phyloP scores from a whole-genome alignment of 2,888 invertebrate species.

The Ctena decussata region DNA sequence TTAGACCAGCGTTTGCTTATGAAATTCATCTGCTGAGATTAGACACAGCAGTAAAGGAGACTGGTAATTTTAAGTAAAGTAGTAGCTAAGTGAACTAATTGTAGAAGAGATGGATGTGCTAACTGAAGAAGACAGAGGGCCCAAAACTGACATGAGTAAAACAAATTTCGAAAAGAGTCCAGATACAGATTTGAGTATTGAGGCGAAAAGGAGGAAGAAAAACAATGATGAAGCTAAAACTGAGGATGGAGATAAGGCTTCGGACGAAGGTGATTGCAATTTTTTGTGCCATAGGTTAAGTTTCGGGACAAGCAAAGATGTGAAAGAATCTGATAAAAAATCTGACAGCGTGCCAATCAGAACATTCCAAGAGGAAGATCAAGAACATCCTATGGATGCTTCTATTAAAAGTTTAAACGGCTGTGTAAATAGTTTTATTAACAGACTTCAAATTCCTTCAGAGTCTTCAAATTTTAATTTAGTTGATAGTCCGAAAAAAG shows the following conservation, averaged over 20 bases:
- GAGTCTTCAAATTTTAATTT: slow-evolving; percentile 17
- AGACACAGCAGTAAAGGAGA: not conserved
- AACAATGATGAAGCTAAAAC: not conserved
- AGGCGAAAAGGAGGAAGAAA: not conserved
- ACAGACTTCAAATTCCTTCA: slow-evolving; percentile 21
- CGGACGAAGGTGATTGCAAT: not conserved
- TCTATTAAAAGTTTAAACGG: slow-evolving; percentile 48
- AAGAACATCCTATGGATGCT: slow-evolving; percentile 56
- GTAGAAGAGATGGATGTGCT: not conserved
- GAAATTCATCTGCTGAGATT: not conserved
- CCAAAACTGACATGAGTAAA: not conserved
- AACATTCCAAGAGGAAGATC: slow-evolving; percentile 29
- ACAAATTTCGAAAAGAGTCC: not conserved
- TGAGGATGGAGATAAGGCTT: not conserved
- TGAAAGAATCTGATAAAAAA: not conserved
- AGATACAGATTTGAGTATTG: not conserved
- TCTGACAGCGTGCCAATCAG: not conserved
- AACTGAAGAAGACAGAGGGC: not conserved
- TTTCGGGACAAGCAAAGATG: not conserved
- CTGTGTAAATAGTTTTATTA: slow-evolving; percentile 23
- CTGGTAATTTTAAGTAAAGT: not conserved
- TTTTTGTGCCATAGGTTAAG: not conserved
- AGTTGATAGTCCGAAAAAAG: not conserved
- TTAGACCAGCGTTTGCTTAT: not conserved
- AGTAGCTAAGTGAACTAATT: not conserved